Conservation (phyloP, 2,113 vertebrate genomes). For the Melanotaenia duboulayi region DNA sequence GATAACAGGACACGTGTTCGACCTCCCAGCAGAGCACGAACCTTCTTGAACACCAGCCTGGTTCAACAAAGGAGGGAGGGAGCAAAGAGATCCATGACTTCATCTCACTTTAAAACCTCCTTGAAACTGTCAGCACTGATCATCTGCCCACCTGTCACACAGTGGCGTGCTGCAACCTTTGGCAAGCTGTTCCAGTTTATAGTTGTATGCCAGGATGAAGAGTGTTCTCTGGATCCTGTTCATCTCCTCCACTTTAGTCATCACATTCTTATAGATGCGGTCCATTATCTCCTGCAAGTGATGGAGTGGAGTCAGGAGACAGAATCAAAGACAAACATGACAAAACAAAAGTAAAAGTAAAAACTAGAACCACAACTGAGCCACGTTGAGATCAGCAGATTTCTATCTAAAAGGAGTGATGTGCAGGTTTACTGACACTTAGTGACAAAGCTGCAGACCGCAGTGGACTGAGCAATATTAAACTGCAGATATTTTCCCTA, state of each 20-base stretch:
- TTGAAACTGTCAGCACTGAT: neutral
- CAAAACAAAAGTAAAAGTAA: neutral
- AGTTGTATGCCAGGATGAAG: constrained; percentile 95
- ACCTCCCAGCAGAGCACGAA: constrained; percentile 91
- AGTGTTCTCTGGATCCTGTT: constrained; percentile 88
- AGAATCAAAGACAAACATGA: neutral
- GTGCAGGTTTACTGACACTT: neutral
- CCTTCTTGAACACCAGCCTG: constrained; percentile 93
- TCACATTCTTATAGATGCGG: constrained; percentile 96
- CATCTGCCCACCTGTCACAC: constrained; percentile 87
- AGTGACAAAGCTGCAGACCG: too few relatives aligned
- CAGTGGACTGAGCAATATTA: too few relatives aligned
- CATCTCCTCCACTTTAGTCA: constrained; percentile 95
- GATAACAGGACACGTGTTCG: constrained; percentile 89
- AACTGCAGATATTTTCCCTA: too few relatives aligned
- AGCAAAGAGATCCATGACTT: too few relatives aligned
- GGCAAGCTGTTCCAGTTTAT: constrained; percentile 95
- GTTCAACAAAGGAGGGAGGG: neutral
- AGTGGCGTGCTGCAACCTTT: constrained; percentile 90
- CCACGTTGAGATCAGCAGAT: too few relatives aligned
- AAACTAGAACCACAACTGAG: neutral
- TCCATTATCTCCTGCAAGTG: constrained; percentile 93
- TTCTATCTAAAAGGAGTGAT: too few relatives aligned
- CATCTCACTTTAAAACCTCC: neutral
- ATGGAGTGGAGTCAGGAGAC: neutral